A percentile compares a stretch with the other conserved stretches of the same genome.
Evolutionary conservation across 2,888 invertebrate species (phyloP).

Genomic region (Sinopyrophorus schimmeli): DNA sequence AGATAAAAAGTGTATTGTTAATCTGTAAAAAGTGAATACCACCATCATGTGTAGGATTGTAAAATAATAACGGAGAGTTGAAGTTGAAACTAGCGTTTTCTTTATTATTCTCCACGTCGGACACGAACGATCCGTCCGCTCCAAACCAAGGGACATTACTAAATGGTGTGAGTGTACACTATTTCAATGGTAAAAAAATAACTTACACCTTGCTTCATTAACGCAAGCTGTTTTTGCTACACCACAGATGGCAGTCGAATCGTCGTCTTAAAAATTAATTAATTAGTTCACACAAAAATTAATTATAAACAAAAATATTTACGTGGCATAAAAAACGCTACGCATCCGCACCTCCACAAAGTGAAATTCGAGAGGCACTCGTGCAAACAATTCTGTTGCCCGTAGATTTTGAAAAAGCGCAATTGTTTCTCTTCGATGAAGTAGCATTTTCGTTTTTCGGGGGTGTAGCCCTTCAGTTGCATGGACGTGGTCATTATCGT

Average conservation of each 20-base stretch:
- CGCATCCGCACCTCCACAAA: slow-evolving; percentile 61
- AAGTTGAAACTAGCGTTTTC: no score
- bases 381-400: slow-evolving; percentile 68
- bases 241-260: slow-evolving; percentile 17
- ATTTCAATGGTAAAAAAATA: background rate
- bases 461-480: slow-evolving; percentile 63
- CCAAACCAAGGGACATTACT: no score
- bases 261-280: slow-evolving; percentile 1
- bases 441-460: slow-evolving; percentile 65
- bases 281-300: background rate
- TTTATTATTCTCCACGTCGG: no score
- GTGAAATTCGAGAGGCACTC: slow-evolving; percentile 69
- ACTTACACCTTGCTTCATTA: slow-evolving; percentile 61
- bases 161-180: no score
- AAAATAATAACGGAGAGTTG: no score
- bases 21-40: no score
- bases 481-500: slow-evolving; percentile 70
- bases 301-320: slow-evolving; percentile 42
- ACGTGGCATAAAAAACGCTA: slow-evolving; percentile 66
- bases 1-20: no score
- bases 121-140: no score
- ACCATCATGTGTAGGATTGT: no score
- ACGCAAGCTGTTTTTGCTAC: slow-evolving; percentile 58
- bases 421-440: slow-evolving; percentile 66
- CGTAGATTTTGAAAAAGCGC: slow-evolving; percentile 65